Evolutionary conservation across 2,888 invertebrate genomes (phyloP).

Genomic region (Physocephala rufipes): DNA sequence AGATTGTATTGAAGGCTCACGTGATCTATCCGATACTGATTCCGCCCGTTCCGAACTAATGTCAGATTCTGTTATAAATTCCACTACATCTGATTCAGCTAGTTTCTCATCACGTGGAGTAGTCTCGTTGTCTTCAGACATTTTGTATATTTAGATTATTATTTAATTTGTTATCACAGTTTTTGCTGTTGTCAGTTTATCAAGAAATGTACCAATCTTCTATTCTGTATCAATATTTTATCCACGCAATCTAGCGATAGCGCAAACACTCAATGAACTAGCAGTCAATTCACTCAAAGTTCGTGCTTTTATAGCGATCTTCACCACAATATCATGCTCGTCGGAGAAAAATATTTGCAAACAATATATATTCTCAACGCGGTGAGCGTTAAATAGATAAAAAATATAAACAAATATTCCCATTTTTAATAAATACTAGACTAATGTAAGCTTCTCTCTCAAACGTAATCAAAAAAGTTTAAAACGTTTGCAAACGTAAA

Average conservation of each 20-base stretch:
- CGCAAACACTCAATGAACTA: no score
- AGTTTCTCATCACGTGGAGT: conserved; percentile 31
- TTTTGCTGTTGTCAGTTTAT: conserved; percentile 3
- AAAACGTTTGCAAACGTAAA: conserved; percentile 26
- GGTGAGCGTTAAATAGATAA: no score
- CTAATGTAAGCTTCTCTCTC: no score
- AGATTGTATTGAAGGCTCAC: conserved; percentile 20
- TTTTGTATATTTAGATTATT: conserved; percentile 27
- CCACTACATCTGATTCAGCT: conserved; percentile 39
- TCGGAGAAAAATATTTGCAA: no score
- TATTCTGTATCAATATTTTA: background rate
- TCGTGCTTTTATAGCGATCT: conserved; percentile 53
- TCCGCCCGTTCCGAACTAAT: conserved; percentile 38
- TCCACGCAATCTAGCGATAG: no score
- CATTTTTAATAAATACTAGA: no score
- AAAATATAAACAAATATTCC: no score
- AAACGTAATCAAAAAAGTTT: no score
- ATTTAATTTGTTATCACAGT: background rate
- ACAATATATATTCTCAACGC: no score
- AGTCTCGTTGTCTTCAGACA: conserved; percentile 46
- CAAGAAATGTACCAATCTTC: conserved; percentile 1
- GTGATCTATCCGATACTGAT: conserved; percentile 23
- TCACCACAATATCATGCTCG: no score
- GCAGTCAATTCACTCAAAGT: no score
- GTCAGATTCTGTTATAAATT: conserved; percentile 38